Conservation (phyloP, 2,888 invertebrate species). For the Agrochola lota region DNA sequence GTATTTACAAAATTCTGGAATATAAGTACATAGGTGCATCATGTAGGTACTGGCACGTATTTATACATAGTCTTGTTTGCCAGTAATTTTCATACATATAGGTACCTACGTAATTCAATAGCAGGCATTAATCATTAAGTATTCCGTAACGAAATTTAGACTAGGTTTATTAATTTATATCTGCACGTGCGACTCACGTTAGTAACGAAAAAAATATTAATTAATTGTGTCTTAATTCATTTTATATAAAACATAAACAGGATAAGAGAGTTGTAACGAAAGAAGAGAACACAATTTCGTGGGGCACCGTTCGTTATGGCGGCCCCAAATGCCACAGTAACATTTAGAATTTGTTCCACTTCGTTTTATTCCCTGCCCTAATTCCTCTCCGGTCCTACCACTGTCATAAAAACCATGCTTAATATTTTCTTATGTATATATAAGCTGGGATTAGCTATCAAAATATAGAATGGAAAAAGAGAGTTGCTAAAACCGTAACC, state of each 20-base stretch:
- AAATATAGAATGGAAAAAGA: conserved; percentile 17
- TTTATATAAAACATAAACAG: conserved; percentile 13
- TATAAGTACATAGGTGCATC: neutral
- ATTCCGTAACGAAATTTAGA: neutral
- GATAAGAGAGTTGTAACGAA: conserved; percentile 28
- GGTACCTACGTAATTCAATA: neutral
- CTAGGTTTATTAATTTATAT: too few species aligned
- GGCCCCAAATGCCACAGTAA: conserved; percentile 85
- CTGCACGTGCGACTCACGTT: neutral
- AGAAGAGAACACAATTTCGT: conserved; percentile 60
- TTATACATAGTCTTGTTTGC: neutral
- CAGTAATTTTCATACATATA: neutral
- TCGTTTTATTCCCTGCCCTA: conserved; percentile 82
- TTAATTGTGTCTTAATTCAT: neutral
- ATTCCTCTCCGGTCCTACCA: conserved; percentile 73
- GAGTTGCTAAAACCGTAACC: conserved; percentile 8
- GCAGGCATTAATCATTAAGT: too few species aligned
- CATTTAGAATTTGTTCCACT: conserved; percentile 84
- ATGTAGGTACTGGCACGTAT: neutral
- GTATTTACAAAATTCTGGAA: neutral
- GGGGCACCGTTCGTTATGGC: conserved; percentile 70
- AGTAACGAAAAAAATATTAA: neutral
- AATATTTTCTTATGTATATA: conserved; percentile 27
- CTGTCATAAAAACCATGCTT: conserved; percentile 61
- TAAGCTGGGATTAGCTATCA: conserved; percentile 1